phyloP scores from a whole-genome alignment of 2,888 invertebrate genomes.

The Agriopis leucophaearia region DNA sequence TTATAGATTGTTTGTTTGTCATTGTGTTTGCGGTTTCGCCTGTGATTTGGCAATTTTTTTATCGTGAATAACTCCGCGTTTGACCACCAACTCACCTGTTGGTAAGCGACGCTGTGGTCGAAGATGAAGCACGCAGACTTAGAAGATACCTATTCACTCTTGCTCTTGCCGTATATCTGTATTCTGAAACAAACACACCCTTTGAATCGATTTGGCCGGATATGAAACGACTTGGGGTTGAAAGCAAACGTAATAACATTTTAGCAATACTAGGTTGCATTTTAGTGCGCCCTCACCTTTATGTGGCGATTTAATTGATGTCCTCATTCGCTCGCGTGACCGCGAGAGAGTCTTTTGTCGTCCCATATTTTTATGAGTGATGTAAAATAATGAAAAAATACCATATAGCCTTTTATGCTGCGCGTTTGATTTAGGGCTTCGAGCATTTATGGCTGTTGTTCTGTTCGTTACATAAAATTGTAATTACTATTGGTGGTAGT shows the following conservation, averaged over 20 bases:
- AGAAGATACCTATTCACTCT: no score
- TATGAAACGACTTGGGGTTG: no score
- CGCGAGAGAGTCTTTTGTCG: slow-evolving; percentile 61
- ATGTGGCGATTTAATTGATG: slow-evolving; percentile 81
- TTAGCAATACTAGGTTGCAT: background rate
- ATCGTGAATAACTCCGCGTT: no score
- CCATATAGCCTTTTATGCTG: slow-evolving; percentile 65
- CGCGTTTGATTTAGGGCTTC: slow-evolving; percentile 73
- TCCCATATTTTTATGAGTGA: slow-evolving; percentile 79
- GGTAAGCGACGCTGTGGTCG: no score
- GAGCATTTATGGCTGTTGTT: slow-evolving; percentile 58
- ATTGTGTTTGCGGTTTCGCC: no score
- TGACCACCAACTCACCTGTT: no score
- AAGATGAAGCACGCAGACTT: no score
- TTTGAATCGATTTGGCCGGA: no score
- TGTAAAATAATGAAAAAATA: slow-evolving; percentile 83
- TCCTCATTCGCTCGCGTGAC: slow-evolving; percentile 72
- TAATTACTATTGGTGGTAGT: slow-evolving; percentile 51
- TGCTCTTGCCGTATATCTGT: no score
- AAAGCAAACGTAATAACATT: background rate
- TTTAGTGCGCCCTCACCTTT: slow-evolving; percentile 44
- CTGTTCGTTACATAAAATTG: slow-evolving; percentile 53
- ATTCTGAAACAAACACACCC: no score
- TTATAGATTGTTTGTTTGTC: no score
- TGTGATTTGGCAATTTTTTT: no score